phyloP scores from a whole-genome alignment of 2,888 invertebrate species.

The Epicampocera succincta region DNA sequence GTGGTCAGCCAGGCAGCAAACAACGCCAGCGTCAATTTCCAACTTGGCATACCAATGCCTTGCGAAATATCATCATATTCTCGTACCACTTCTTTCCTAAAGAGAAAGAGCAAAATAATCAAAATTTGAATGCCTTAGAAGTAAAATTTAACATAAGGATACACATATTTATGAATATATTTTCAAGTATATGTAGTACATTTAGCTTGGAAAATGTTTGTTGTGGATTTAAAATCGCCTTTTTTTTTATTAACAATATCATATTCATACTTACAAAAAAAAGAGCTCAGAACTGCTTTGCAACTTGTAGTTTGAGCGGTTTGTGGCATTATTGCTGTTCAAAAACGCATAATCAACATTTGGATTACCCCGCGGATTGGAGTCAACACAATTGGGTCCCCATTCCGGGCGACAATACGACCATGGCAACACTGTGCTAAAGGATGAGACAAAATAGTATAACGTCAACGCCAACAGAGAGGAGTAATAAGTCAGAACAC shows the following conservation, averaged over 20 bases:
- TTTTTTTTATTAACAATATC: not conserved
- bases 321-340: not conserved
- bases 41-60: slow-evolving; percentile 84
- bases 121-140: no score
- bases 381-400: slow-evolving; percentile 82
- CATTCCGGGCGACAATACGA: slow-evolving; percentile 83
- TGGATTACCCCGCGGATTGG: slow-evolving; percentile 66
- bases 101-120: slow-evolving; percentile 27
- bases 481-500: slow-evolving; percentile 89
- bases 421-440: slow-evolving; percentile 88
- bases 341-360: slow-evolving; percentile 7
- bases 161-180: no score
- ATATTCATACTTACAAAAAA: slow-evolving; percentile 82
- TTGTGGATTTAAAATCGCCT: no score
- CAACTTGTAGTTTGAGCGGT: slow-evolving; percentile 28
- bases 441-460: slow-evolving; percentile 88
- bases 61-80: slow-evolving; percentile 81
- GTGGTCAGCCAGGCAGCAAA: slow-evolving; percentile 87
- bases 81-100: slow-evolving; percentile 83
- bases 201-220: no score
- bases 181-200: no score
- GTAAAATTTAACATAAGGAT: no score
- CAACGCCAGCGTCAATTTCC: slow-evolving; percentile 87
- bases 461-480: slow-evolving; percentile 88
- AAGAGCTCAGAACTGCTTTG: slow-evolving; percentile 84